These are phyloP conservation scores for Climacteris rufus DNA, from an alignment of 2,113 vertebrate genomes.

Conservation along the genomic window DNA sequence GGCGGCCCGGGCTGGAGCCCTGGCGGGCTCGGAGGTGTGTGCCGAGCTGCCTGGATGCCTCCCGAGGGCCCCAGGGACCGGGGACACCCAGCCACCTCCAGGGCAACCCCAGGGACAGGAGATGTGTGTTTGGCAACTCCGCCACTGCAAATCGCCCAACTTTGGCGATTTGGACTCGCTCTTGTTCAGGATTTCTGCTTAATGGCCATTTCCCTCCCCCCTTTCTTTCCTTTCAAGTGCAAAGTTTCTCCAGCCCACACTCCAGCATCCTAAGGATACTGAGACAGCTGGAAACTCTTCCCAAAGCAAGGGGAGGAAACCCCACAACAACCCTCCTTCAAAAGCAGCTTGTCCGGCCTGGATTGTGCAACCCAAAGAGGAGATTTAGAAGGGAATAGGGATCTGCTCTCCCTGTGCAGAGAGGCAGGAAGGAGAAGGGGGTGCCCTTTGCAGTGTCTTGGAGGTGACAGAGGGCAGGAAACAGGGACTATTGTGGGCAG, in stretches of 20 bases:
- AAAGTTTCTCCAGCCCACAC: not conserved
- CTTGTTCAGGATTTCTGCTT: not conserved
- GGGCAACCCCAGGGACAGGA: not conserved
- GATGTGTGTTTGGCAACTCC: not conserved
- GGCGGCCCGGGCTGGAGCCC: not conserved
- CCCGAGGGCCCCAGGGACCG: not conserved
- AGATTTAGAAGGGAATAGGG: not conserved
- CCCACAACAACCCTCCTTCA: not conserved
- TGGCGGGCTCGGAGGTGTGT: not conserved
- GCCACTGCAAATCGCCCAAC: not conserved
- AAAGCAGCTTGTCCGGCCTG: not conserved
- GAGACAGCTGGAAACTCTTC: not conserved
- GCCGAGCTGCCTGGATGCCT: not conserved
- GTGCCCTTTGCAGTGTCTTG: not conserved
- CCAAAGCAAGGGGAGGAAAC: not conserved
- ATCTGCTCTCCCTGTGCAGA: not conserved
- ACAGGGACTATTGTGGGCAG: slow-evolving; percentile 35
- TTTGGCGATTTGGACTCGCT: not conserved
- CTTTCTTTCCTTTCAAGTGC: not conserved
- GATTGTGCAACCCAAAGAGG: not conserved
- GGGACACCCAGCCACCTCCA: not conserved
- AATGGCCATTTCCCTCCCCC: not conserved
- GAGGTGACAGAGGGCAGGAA: slow-evolving; percentile 53
- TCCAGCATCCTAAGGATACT: not conserved
- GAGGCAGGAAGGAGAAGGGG: slow-evolving; percentile 41